Base-by-base conservation (phyloP, 2,888 invertebrate genomes). In the Eucriotettix oculatus region DNA sequence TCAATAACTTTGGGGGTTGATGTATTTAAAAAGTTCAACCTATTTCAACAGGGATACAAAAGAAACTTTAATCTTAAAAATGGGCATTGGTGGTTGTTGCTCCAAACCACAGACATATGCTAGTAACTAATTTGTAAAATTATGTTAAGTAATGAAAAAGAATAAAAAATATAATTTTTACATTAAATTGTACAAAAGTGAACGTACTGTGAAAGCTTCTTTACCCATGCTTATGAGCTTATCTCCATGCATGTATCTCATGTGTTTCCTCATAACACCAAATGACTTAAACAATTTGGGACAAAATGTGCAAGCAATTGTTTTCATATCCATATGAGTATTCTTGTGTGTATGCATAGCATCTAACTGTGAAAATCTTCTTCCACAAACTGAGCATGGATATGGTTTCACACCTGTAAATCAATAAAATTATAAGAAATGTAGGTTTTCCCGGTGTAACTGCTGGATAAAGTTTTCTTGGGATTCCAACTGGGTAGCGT, bases 331-430 rank as follows among this genome's bases (percentile, higher is more conserved):
- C 54, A 59, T 56, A 41, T 63, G 63, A 10, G 61, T 58, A n/a
- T 57, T 58, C 44, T 63, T 64, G 60, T 67, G 67, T 11, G 56
- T 57, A 10, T 62, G 61, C 11, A 66, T 62, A 11, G 62, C 62
- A 58, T 60, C 63, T 10, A 63, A 59, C 58, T 67, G 67, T 42
- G 52, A 58, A 56, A 67, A 67, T 17, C 66, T 62, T 2, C 61
- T 70, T 0, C 71, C 71, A 62, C 73, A 73, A 48, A 69, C 64
- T 7, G 67, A 67, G 60, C 73, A 73, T 1, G 69, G 70, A 64
- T 73, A 73, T 12, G 72, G 72, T 29, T 48, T 48, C 14, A 48
- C n/a, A n/a, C 48, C 48, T 48, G 29, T 29, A 29, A 29, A 5
- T 29, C 29, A 29, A 29, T 29, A 29, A 2, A 29, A 29, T 29